Base-by-base conservation (phyloP, 2,797 vertebrate genomes). In the Leptatherina wallacei region DNA sequence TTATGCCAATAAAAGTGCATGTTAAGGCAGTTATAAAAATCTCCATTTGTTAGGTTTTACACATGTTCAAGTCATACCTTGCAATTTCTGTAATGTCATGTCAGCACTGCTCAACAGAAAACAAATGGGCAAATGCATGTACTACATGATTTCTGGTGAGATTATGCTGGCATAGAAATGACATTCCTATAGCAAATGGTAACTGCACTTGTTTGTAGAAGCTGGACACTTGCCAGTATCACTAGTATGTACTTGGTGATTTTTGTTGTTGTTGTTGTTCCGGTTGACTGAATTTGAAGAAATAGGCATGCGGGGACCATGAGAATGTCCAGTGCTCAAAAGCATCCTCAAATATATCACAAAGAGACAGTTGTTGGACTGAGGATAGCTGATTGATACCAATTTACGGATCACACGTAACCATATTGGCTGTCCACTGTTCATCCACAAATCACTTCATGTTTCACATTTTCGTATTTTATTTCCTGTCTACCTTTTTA, bases 401-500 rank as follows among this genome's bases (percentile, higher is more conserved):
- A 42, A 16, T 16, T 18, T 42, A 42, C 40, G 1, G 16, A 42
- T 8, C 42, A 20, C 8, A 27, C 24, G 24, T 27, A 27, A 27
- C 18, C 42, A 47, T 18, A 14, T 71, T 32, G 42, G 51, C 33
- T 40, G 62, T 78, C 18, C 22, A 32, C 20, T 55, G 24, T 40
- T 73, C 14, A 0, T n/a, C 22, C 29, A 76, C 42, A 40, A 77
- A 80, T 81, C 59, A 79, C 40, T 33, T 29, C 42, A 44, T 5
- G 6, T 44, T 44, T 5, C 18, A 20, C 6, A 20, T 0, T 44
- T 20, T 7, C 16, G 40, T 16, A 18, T 16, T 18, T 54, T 29
- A 2, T 29, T 14, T 81, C 64, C 72, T 72, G 66, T 83, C 74
- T 80, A 83, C 65, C 64, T 70, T 83, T 81, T 69, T 71, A 70